Evolutionary conservation across 1,140 invertebrate species (phyloP).

Genomic region (Bicyclus anynana): DNA sequence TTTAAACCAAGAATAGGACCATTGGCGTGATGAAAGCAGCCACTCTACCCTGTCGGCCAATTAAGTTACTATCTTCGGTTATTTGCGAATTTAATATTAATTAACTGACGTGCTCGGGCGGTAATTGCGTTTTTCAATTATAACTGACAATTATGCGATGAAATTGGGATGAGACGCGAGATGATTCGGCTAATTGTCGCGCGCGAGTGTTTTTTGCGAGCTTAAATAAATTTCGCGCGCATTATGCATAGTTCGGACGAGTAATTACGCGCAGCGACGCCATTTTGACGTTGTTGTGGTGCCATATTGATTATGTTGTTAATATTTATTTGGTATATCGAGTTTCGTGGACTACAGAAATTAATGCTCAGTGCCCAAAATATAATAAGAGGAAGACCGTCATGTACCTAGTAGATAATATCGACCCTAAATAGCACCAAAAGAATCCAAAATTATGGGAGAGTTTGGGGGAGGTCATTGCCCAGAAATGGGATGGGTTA

Average conservation of each 20-base stretch:
- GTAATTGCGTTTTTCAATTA: constrained; percentile 77
- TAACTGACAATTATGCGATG: constrained; percentile 70
- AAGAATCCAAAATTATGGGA: too few species aligned
- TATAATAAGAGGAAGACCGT: too few species aligned
- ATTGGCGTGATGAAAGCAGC: background rate
- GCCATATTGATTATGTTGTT: too few species aligned
- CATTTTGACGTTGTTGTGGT: constrained; percentile 21
- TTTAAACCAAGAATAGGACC: too few species aligned
- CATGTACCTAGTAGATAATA: too few species aligned
- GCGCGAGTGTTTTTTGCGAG: constrained; percentile 25
- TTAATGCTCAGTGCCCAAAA: too few species aligned
- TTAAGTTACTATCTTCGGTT: constrained; percentile 13
- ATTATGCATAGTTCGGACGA: constrained; percentile 11
- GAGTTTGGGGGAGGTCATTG: too few species aligned
- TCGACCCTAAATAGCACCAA: too few species aligned
- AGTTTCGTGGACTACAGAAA: too few species aligned
- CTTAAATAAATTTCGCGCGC: constrained; percentile 11
- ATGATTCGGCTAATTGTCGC: constrained; percentile 60
- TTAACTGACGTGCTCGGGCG: constrained; percentile 59
- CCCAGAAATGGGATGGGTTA: too few species aligned
- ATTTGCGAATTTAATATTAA: constrained; percentile 76
- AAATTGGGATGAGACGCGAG: constrained; percentile 61
- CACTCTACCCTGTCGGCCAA: background rate
- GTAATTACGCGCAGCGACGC: constrained; percentile 15
- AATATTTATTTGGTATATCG: too few species aligned